These are phyloP conservation scores for Eurois occulta DNA, from an alignment of 2,888 invertebrate genomes.

Conservation along the genomic window DNA sequence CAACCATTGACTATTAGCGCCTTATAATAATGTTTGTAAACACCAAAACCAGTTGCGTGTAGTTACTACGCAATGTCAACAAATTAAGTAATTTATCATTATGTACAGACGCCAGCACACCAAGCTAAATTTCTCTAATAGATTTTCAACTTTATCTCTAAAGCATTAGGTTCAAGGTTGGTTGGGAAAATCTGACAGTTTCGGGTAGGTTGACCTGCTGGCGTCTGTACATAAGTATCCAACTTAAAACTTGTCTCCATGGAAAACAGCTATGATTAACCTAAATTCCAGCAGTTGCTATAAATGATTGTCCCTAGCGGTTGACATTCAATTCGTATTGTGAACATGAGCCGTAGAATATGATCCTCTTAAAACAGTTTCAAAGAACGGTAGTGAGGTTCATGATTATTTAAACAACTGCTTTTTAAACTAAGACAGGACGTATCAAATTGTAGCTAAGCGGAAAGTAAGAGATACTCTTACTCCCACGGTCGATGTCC, in stretches of 20 bases:
- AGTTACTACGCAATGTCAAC: slow-evolving; percentile 31
- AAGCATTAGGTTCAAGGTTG: too few species aligned
- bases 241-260: slow-evolving; percentile 36
- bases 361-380: not conserved
- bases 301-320: slow-evolving; percentile 3
- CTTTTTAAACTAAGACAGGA: slow-evolving; percentile 35
- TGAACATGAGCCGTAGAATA: slow-evolving; percentile 9
- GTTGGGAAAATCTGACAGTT: too few species aligned
- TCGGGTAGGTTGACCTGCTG: too few species aligned
- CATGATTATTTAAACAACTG: slow-evolving; percentile 23
- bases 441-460: slow-evolving; percentile 20
- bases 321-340: slow-evolving; percentile 26
- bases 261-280: slow-evolving; percentile 40
- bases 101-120: too few species aligned
- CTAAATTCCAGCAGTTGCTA: slow-evolving; percentile 24
- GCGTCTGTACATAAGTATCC: too few species aligned
- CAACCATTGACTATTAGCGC: slow-evolving; percentile 7
- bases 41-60: slow-evolving; percentile 38
- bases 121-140: too few species aligned
- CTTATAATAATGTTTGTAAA: slow-evolving; percentile 18
- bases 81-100: slow-evolving; percentile 25
- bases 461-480: slow-evolving; percentile 14
- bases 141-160: too few species aligned
- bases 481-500: not conserved
- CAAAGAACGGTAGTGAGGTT: not conserved